phyloP scores from a whole-genome alignment of 2,888 invertebrate species.

The Disparrhopalites patrizii region DNA sequence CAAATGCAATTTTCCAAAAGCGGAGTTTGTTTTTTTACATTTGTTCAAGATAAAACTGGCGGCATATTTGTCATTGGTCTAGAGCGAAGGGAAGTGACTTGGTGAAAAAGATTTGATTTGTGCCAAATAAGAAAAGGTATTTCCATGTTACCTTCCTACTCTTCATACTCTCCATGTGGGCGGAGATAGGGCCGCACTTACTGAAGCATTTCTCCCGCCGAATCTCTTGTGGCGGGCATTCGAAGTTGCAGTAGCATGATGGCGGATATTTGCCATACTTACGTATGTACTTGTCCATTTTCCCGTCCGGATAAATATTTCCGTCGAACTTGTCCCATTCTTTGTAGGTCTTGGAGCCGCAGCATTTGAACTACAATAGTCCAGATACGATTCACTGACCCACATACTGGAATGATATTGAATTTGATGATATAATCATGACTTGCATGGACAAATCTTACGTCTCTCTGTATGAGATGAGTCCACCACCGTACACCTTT shows the following conservation, averaged over 20 bases:
- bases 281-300: neutral
- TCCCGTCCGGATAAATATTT: neutral
- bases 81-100: too few relatives aligned
- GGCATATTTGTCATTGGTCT: too few relatives aligned
- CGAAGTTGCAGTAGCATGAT: conserved; percentile 12
- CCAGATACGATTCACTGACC: neutral
- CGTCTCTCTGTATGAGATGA: conserved; percentile 2
- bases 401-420: neutral
- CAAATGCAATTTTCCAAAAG: too few relatives aligned
- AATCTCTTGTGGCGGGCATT: neutral
- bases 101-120: too few relatives aligned
- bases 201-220: conserved; percentile 3
- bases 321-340: conserved; percentile 11
- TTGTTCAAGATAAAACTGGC: too few relatives aligned
- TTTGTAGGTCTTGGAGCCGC: conserved; percentile 3
- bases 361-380: conserved; percentile 5
- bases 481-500: conserved; percentile 12
- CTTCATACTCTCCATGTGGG: neutral
- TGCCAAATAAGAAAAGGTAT: too few relatives aligned
- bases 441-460: neutral
- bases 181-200: neutral
- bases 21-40: too few relatives aligned
- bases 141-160: neutral
- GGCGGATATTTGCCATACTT: conserved; percentile 1
- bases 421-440: neutral